Conservation (phyloP, 2,113 vertebrate species). For the Lipophrys pholis region DNA sequence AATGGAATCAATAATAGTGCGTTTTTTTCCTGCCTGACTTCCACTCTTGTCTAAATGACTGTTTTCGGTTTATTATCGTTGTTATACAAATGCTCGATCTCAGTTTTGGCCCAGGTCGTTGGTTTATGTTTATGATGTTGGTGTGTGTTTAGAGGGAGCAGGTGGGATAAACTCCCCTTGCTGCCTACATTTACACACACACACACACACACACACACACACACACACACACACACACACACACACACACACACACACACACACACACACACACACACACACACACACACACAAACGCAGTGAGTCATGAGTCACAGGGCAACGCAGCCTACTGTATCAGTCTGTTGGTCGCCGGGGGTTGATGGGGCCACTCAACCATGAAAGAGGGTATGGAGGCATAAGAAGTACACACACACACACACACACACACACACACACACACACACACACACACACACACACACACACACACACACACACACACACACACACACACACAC, state of each 20-base stretch:
- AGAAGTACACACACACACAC: slow-evolving; percentile 40
- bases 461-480: slow-evolving; percentile 34
- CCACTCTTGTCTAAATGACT: no score
- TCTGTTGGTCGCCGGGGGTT: slow-evolving; percentile 57
- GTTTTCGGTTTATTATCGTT: no score
- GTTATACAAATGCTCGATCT: no score
- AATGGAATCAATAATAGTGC: no score
- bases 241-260: no score
- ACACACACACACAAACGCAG: no score
- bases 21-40: no score
- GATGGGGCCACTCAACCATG: slow-evolving; percentile 60
- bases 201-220: not conserved
- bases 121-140: not conserved
- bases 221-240: not conserved
- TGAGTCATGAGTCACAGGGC: slow-evolving; percentile 54
- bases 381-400: slow-evolving; percentile 56
- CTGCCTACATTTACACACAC: slow-evolving; percentile 16
- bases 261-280: not conserved
- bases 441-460: no score
- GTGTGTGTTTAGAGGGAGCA: slow-evolving; percentile 18
- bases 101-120: no score
- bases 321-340: slow-evolving; percentile 60
- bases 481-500: slow-evolving; percentile 28
- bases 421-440: slow-evolving; percentile 21
- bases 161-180: slow-evolving; percentile 36